phyloP scores from a whole-genome alignment of 2,888 invertebrate species.

The Deilephila elpenor region DNA sequence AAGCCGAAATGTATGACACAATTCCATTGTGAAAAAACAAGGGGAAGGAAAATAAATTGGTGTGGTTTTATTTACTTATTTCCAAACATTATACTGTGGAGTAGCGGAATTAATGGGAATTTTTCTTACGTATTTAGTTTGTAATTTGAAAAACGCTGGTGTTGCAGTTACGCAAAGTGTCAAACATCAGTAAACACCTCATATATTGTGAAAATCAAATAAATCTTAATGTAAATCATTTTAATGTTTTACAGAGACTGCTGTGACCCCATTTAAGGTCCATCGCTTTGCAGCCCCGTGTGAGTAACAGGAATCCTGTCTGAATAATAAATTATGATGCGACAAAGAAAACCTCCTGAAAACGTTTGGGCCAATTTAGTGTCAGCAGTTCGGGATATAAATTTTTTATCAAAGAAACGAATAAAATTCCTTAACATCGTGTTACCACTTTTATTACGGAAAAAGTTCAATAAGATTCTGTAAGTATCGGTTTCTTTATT shows the following conservation, averaged over 20 bases:
- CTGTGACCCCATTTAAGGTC: conserved; percentile 17
- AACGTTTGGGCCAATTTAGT: conserved; percentile 15
- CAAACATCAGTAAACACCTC: conserved; percentile 13
- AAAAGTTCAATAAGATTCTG: conserved; percentile 8
- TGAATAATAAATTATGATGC: conserved; percentile 4
- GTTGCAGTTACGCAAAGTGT: conserved; percentile 18
- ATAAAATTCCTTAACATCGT: conserved; percentile 6
- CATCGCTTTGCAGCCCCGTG: neutral
- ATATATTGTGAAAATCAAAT: conserved; percentile 1
- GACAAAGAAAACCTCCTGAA: conserved; percentile 20
- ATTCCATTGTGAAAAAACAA: conserved; percentile 44
- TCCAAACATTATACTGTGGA: neutral
- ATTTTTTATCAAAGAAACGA: conserved; percentile 22
- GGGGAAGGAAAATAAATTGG: neutral
- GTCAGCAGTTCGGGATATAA: conserved; percentile 11
- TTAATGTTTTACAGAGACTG: conserved; percentile 11
- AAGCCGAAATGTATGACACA: conserved; percentile 77
- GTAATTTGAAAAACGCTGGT: neutral
- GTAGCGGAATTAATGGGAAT: neutral
- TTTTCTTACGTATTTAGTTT: neutral
- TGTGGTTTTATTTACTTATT: conserved; percentile 22
- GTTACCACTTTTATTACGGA: conserved; percentile 8
- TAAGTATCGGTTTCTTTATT: neutral
- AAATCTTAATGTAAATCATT: conserved; percentile 17
- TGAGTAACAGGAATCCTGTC: conserved; percentile 15